These are phyloP conservation scores for Atherinomorus stipes DNA, from an alignment of 2,113 vertebrate species.

Conservation along the genomic window DNA sequence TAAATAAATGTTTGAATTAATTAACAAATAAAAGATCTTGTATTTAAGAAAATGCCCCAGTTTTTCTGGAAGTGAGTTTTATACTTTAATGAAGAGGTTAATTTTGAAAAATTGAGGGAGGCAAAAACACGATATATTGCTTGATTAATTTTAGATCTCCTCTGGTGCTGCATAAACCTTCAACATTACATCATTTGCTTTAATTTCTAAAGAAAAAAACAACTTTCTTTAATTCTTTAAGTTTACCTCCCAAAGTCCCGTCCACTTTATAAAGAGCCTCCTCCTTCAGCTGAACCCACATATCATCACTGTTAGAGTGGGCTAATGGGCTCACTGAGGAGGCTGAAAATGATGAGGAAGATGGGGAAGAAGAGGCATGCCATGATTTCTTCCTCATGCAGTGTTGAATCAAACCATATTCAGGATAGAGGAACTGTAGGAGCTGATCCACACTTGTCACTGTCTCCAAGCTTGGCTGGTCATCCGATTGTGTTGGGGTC, in stretches of 20 bases:
- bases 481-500: constrained; percentile 51
- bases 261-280: constrained; percentile 68
- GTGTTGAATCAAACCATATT: constrained; percentile 72
- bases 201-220: background rate
- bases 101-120: too few species aligned
- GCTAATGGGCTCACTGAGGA: constrained; percentile 40
- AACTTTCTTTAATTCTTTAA: background rate
- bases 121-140: too few species aligned
- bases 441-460: constrained; percentile 73
- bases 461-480: constrained; percentile 62
- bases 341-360: constrained; percentile 40
- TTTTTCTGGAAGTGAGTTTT: too few species aligned
- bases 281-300: constrained; percentile 59
- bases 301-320: constrained; percentile 30
- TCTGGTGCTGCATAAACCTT: background rate
- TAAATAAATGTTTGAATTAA: too few species aligned
- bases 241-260: constrained; percentile 64
- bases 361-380: constrained; percentile 34
- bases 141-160: too few species aligned
- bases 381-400: constrained; percentile 70
- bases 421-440: constrained; percentile 72
- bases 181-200: background rate
- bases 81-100: too few species aligned
- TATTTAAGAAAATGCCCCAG: too few species aligned
- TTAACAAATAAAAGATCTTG: too few species aligned